Base-by-base conservation (phyloP, 1,140 invertebrate species). In the Tetraneura akinire region DNA sequence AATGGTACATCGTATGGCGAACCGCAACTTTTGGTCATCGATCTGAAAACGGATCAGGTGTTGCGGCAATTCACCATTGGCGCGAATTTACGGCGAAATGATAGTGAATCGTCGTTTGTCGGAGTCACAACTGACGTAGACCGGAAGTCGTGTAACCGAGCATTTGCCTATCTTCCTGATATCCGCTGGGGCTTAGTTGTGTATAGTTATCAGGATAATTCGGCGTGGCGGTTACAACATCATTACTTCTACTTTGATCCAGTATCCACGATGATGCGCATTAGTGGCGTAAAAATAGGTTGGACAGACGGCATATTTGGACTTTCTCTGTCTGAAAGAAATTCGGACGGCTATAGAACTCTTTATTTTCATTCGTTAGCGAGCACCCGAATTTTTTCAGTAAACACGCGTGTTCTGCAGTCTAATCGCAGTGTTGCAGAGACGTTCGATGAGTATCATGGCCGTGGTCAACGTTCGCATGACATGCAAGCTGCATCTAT, bases 211-310 rank as follows among this genome's bases (percentile, higher is more conserved):
- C 89, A 90, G 55, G 87, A 91, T 18, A 89, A 94, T 82, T 89
- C 91, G 80, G 92, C 92, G 0, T 94, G 92, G 90, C 88, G 92
- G 37, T 88, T 94, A 3, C 86, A 90, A 80, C 92, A 94, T 83
- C 92, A 93, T 84, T 94, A 90, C 86, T 94, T 94, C 88, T 88
- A 92, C 85, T 92, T 93, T 73, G 92, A 94, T 84, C 92, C 92
- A 84, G 86, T 80, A 92, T 92, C 82, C 91, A 89, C 80, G 91
- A 83, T 86, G 76, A 92, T 93, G 2, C 89, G 88, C 74, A 91
- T 93, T 1, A 89, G 88, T 74, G 91, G 91, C 42, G 87, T 91
- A 53, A 89, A 88, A 66, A 93, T 93, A 83, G 92, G 91, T 42
- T 93, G 92, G 91, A 89, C 88, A 8, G 92, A 94, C 83, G 92